Evolutionary conservation across 2,797 vertebrate genomes (phyloP).

Genomic region (Bryconaethiops microstoma): DNA sequence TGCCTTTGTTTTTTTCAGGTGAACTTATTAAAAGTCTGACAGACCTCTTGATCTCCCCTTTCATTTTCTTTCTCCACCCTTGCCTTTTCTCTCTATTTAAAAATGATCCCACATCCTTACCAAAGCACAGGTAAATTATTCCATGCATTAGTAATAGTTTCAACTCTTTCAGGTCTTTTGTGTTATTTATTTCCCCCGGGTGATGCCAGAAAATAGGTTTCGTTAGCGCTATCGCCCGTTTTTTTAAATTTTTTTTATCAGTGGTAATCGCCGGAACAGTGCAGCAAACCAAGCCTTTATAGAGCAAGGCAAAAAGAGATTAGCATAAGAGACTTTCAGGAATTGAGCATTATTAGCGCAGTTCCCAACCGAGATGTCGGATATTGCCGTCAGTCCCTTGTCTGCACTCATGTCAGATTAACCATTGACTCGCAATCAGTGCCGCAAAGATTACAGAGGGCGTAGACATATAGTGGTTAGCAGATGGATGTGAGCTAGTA

Average conservation of each 20-base stretch:
- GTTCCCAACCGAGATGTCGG: constrained; percentile 50
- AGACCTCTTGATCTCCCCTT: background rate
- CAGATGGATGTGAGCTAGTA: background rate
- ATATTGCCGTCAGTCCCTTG: constrained; percentile 40
- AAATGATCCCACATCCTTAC: constrained; percentile 8
- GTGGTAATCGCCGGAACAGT: constrained; percentile 1
- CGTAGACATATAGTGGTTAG: background rate
- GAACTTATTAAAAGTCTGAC: constrained; percentile 19
- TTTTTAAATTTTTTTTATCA: constrained; percentile 28
- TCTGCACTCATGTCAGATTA: constrained; percentile 9
- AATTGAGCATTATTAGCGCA: constrained; percentile 60
- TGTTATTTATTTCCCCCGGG: background rate
- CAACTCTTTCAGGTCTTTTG: background rate
- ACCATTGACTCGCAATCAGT: background rate
- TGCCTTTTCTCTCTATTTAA: constrained; percentile 30
- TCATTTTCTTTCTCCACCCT: background rate
- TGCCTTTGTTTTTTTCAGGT: background rate
- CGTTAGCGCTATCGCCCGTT: background rate
- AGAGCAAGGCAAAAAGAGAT: constrained; percentile 57
- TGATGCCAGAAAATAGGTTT: constrained; percentile 8
- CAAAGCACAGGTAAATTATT: constrained; percentile 45
- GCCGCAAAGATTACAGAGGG: background rate
- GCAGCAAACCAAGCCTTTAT: constrained; percentile 53
- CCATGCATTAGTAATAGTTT: constrained; percentile 43
- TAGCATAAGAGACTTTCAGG: constrained; percentile 58